Evolutionary conservation across 2,113 vertebrate species (phyloP).

Genomic region (Leucoraja erinaceus): DNA sequence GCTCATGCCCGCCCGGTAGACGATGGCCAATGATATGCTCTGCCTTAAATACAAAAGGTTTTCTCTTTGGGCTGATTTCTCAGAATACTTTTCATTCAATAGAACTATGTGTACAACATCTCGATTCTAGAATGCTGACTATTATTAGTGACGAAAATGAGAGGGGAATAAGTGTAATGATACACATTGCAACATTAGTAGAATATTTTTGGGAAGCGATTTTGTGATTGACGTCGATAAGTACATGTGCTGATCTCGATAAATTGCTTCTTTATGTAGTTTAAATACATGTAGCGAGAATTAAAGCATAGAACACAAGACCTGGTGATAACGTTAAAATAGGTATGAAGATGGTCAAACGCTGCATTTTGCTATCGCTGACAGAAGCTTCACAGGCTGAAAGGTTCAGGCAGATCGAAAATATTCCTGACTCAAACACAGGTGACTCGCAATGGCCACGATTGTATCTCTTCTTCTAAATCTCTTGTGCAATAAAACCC

Average conservation of each 20-base stretch:
- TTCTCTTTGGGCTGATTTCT: neutral
- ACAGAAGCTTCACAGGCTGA: neutral
- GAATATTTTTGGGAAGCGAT: neutral
- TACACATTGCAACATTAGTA: neutral
- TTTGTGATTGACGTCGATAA: neutral
- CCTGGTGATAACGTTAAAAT: neutral
- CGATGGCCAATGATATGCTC: neutral
- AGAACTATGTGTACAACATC: neutral
- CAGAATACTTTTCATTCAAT: neutral
- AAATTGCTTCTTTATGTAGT: neutral
- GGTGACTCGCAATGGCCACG: no score
- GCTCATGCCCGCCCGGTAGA: neutral
- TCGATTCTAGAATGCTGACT: neutral
- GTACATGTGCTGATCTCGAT: neutral
- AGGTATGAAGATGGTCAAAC: neutral
- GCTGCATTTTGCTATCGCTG: neutral
- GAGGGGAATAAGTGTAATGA: neutral
- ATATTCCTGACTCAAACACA: neutral
- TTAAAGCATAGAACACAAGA: neutral
- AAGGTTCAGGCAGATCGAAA: neutral
- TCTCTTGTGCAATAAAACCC: neutral
- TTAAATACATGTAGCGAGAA: neutral
- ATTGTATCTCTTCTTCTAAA: neutral
- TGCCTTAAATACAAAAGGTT: no score
- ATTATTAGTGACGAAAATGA: neutral